Percentiles rank a stretch among this genome's conserved stretches.
These are phyloP conservation scores for Formica aserva DNA, from an alignment of 2,888 invertebrate genomes.

Conservation along the genomic window DNA sequence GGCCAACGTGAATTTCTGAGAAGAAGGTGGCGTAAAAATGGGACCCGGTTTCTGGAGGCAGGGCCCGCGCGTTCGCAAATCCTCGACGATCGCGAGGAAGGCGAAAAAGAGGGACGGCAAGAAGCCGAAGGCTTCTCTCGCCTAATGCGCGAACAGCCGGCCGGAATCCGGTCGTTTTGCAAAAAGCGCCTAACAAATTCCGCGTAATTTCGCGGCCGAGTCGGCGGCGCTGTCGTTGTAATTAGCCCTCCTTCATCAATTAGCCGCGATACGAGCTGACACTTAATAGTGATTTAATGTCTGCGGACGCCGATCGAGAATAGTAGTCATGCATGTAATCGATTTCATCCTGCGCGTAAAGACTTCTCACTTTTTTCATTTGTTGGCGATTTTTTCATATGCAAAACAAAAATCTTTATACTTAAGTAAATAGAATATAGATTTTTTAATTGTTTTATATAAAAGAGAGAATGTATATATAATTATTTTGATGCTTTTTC, in stretches of 20 bases:
- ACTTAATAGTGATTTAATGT: slow-evolving; percentile 78
- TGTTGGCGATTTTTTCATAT: not conserved
- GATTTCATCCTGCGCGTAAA: slow-evolving; percentile 6
- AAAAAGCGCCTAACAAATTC: slow-evolving; percentile 71
- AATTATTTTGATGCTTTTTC: not conserved
- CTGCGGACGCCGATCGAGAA: slow-evolving; percentile 55
- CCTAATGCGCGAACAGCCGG: slow-evolving; percentile 62
- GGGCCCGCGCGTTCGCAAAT: not conserved
- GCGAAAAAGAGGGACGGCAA: slow-evolving; percentile 29
- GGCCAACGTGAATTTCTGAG: slow-evolving; percentile 13
- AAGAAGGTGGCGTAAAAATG: slow-evolving; percentile 35
- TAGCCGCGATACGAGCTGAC: slow-evolving; percentile 73
- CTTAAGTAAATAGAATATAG: not conserved
- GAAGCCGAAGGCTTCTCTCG: slow-evolving; percentile 63
- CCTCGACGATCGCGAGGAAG: slow-evolving; percentile 20
- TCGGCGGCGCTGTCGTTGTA: slow-evolving; percentile 57
- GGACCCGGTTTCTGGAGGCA: not conserved
- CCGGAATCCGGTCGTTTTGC: slow-evolving; percentile 63
- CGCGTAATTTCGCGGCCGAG: slow-evolving; percentile 68
- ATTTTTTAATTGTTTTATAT: not conserved
- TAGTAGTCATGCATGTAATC: slow-evolving; percentile 20
- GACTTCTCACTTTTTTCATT: not conserved
- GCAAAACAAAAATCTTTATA: not conserved
- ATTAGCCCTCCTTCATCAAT: slow-evolving; percentile 77
- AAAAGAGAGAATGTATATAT: not conserved